Evolutionary conservation across 2,113 vertebrate species (phyloP), one percentile per base, ranked within the genome.

Genomic region (Addax nasomaculatus): DNA sequence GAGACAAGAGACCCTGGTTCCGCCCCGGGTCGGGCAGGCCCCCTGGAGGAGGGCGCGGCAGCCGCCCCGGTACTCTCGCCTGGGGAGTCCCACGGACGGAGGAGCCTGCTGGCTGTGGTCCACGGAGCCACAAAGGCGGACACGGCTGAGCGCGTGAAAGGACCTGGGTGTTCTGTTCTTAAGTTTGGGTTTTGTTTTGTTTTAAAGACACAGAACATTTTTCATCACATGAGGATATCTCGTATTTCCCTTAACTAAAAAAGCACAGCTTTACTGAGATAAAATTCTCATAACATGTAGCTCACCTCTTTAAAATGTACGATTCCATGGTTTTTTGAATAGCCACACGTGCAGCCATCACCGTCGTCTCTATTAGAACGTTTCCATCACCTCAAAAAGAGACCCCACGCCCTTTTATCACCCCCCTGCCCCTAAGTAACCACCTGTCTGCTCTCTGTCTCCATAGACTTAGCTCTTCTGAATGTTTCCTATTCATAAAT

Each of bases 1-100:
- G 0, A 14, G 39, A 3, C 19, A 1, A 14, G 36, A 43, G 70
- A 0, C 39, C 15, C 36, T 1, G 70, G 11, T 3, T 27, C 70
- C 7, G 1, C 25, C 70, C 36, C 2, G 4, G 8, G 29, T 3
- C 58, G 2, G 58, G 36, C 25, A 73, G 70, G 14, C 13, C n/a
- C 67, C 36, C 67, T 39, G 12, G 36, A 25, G 36, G 13, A 43
- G 36, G 36, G 23, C 21, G 2, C 13, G 36, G 70, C 70, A 14
- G 11, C 70, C 11, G 6, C 12, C 39, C 70, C 39, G 2, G 39
- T 2, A 0, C 39, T 25, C 70, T 14, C 6, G 39, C 39, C 70
- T 7, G 23, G 12, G 13, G 23, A 14, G 7, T 6, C 23, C 39
- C 70, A 2, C 2, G 23, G 39, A 43, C 70, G 7, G 36, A 7